A percentile compares a stretch with the other conserved stretches of the same genome.
phyloP scores from a whole-genome alignment of 1,140 invertebrate genomes.

The Oppia nitens region DNA sequence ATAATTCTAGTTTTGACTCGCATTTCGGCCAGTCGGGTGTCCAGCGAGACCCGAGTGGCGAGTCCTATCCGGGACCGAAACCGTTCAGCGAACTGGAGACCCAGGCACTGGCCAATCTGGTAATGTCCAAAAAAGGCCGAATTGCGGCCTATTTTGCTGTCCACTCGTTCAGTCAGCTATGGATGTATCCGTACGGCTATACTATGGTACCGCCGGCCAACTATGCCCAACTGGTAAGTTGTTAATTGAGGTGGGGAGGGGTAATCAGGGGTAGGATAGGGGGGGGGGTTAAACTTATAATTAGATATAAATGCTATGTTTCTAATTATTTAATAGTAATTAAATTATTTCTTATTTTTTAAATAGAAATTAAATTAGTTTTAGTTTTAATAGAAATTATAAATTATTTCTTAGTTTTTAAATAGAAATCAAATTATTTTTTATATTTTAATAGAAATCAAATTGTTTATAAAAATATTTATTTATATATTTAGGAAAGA shows the following conservation, averaged over 20 bases:
- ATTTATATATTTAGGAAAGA: background rate
- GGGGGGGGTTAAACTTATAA: too few relatives aligned
- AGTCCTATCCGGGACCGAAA: constrained; percentile 19
- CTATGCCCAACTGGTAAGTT: constrained; percentile 29
- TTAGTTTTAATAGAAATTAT: too few relatives aligned
- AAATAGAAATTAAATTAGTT: too few relatives aligned
- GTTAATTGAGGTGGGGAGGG: constrained; percentile 16
- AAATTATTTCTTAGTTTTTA: too few relatives aligned
- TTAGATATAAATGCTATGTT: too few relatives aligned
- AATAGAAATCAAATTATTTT: background rate
- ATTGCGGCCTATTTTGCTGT: constrained; percentile 19
- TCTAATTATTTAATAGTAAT: too few relatives aligned
- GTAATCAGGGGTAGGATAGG: too few relatives aligned
- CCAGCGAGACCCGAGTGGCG: constrained; percentile 16
- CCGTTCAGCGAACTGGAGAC: constrained; percentile 27
- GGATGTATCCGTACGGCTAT: constrained; percentile 52
- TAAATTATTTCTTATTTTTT: too few relatives aligned
- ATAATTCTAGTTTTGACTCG: background rate
- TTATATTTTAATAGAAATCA: background rate
- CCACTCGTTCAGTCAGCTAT: constrained; percentile 20
- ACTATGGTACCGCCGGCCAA: constrained; percentile 32
- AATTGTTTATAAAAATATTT: background rate
- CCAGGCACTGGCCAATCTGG: constrained; percentile 21
- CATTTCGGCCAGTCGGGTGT: constrained; percentile 15
- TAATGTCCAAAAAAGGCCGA: constrained; percentile 17